Base-by-base conservation (phyloP, 1,140 invertebrate genomes). In the Gonatopus flavifemur region DNA sequence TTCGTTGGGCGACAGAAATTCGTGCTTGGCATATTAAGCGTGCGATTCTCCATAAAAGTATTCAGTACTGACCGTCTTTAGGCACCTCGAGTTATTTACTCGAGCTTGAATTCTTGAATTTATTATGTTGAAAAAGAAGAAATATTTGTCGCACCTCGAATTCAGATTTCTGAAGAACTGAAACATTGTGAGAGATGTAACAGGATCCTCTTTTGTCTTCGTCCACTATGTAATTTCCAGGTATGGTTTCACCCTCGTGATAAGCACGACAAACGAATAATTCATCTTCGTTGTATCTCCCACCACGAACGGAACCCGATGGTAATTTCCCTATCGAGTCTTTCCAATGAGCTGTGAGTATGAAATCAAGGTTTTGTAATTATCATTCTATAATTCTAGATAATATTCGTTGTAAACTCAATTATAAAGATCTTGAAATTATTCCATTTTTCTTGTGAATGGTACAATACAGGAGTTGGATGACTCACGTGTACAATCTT, bases 401-500 rank as follows among this genome's bases (percentile, higher is more conserved):
- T n/a, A n/a, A n/a, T n/a, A n/a, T n/a, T n/a, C n/a, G n/a, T n/a
- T n/a, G n/a, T n/a, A n/a, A n/a, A n/a, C n/a, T n/a, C n/a, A n/a
- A n/a, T n/a, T n/a, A n/a, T n/a, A n/a, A n/a, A n/a, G n/a, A n/a
- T 33, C 16, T 33, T 33, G 5, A 10, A 33, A 33, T 33, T 6
- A 20, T 39, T 12, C 13, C n/a, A 21, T 1, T 39, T 15, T 15
- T 21, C 6, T 16, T 39, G 6, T 18, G 6, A 15, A 7, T 21
- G 9, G 16, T 30, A 10, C 10, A 13, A n/a, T 39, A 15, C 20
- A 31, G 7, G 16, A n/a, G n/a, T n/a, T n/a, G n/a, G n/a, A n/a
- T n/a, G n/a, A n/a, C n/a, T 47, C 9, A 54, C 45, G 28, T 9
- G 38, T 48, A 35, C 52, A 43, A 13, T 48, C 52, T 38, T 54